A percentile compares a stretch with the other conserved stretches of the same genome.
Conservation (phyloP, 2,113 vertebrate genomes). For the Colaptes auratus region DNA sequence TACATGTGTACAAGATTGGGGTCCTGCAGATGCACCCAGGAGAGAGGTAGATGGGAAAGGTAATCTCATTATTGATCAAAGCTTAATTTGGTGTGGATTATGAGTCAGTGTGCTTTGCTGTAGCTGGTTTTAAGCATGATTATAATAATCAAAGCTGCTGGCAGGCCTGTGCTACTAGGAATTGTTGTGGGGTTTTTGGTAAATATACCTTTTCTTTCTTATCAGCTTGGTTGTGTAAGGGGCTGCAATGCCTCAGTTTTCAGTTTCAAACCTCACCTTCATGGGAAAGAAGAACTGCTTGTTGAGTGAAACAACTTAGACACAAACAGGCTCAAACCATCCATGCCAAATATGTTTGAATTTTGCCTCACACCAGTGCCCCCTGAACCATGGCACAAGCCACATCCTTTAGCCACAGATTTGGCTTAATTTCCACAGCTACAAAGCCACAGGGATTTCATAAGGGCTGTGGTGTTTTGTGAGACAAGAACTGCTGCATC, state of each 20-base stretch:
- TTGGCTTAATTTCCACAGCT: rapidly evolving
- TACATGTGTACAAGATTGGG: neutral
- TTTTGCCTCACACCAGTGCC: neutral
- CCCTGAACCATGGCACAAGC: neutral
- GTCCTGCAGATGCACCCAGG: neutral
- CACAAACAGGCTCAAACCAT: neutral
- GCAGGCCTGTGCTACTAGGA: neutral
- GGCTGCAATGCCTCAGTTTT: neutral
- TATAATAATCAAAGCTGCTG: neutral
- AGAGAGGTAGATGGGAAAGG: neutral
- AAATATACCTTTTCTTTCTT: neutral
- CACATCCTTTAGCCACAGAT: rapidly evolving
- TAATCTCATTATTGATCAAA: neutral
- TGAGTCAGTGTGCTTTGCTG: neutral
- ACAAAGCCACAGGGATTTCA: neutral
- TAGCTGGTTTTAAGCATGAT: neutral
- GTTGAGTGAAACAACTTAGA: neutral
- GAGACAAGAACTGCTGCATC: neutral
- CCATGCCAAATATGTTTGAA: neutral
- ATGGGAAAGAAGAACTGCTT: neutral
- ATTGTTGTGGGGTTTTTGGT: neutral
- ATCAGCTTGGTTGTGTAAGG: neutral
- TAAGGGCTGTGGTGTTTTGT: neutral
- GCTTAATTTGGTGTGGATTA: neutral
- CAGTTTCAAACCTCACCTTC: neutral